These are phyloP conservation scores for Eupleurogrammus muticus DNA, from an alignment of 2,797 vertebrate genomes.

Conservation along the genomic window DNA sequence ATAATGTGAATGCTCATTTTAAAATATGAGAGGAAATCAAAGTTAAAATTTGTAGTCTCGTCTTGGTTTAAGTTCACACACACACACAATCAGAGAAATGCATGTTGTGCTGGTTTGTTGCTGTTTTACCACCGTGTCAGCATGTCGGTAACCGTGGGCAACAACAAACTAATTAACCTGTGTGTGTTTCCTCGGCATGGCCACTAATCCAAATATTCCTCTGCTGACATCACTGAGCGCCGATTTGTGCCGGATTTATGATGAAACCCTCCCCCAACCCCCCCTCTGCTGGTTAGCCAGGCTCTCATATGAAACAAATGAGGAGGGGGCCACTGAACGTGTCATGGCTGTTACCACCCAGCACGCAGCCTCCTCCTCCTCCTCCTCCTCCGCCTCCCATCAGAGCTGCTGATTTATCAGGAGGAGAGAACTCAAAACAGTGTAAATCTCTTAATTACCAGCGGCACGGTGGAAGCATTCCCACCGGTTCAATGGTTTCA, in stretches of 20 bases:
- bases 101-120: not conserved
- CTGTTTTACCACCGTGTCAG: not conserved
- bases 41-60: not conserved
- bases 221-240: not conserved
- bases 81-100: too few relatives aligned
- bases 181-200: not conserved
- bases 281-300: not conserved
- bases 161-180: not conserved
- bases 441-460: slow-evolving; percentile 31
- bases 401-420: slow-evolving; percentile 38
- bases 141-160: not conserved
- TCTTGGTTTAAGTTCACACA: too few relatives aligned
- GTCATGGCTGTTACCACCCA: slow-evolving; percentile 42
- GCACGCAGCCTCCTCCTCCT: not conserved
- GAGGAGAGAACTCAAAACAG: slow-evolving; percentile 21
- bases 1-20: not conserved
- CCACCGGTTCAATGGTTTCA: too few relatives aligned
- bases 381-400: not conserved
- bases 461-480: too few relatives aligned
- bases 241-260: slow-evolving; percentile 49
- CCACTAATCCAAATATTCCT: slow-evolving; percentile 7
- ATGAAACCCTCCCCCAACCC: not conserved
- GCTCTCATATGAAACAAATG: slow-evolving; percentile 46
- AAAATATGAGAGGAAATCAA: not conserved
- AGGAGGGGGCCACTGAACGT: slow-evolving; percentile 31